These are phyloP conservation scores for Heliangelus exortis DNA, from an alignment of 2,797 vertebrate genomes.

Conservation along the genomic window DNA sequence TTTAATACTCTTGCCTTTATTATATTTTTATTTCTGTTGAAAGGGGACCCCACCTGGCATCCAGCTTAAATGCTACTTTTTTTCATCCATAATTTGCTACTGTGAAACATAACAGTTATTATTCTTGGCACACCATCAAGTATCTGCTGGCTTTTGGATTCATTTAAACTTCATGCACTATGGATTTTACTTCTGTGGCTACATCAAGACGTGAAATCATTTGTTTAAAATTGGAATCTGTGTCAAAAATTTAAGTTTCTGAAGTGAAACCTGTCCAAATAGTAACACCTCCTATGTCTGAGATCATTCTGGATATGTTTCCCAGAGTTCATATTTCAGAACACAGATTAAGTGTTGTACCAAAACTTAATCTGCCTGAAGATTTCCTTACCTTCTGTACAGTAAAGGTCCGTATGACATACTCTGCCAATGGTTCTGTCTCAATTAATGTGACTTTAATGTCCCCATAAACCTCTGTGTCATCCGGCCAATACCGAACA, in stretches of 20 bases:
- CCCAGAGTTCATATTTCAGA: not conserved
- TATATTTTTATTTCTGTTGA: not conserved
- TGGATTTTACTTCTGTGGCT: not conserved
- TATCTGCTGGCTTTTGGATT: constrained; percentile 23
- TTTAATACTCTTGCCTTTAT: not conserved
- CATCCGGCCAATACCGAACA: constrained; percentile 96
- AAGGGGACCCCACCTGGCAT: not conserved
- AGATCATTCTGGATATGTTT: not conserved
- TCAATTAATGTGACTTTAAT: constrained; percentile 97
- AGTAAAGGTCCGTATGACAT: constrained; percentile 95
- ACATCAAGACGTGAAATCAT: constrained; percentile 26
- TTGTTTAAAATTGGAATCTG: not conserved
- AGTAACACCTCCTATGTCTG: not conserved
- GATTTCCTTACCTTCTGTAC: constrained; percentile 91
- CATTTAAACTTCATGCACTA: not conserved
- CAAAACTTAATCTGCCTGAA: not conserved
- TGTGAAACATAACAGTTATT: not conserved
- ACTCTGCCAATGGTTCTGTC: constrained; percentile 94
- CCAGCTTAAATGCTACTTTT: not conserved
- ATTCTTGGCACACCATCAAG: constrained; percentile 18
- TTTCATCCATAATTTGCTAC: not conserved
- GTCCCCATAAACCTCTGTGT: constrained; percentile 94
- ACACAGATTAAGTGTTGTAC: not conserved
- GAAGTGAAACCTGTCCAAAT: not conserved
- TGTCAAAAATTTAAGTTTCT: not conserved